Evolutionary conservation across 2,113 vertebrate species (phyloP), one percentile per base, ranked within the genome.

Genomic region (Syngnathoides biaculeatus): DNA sequence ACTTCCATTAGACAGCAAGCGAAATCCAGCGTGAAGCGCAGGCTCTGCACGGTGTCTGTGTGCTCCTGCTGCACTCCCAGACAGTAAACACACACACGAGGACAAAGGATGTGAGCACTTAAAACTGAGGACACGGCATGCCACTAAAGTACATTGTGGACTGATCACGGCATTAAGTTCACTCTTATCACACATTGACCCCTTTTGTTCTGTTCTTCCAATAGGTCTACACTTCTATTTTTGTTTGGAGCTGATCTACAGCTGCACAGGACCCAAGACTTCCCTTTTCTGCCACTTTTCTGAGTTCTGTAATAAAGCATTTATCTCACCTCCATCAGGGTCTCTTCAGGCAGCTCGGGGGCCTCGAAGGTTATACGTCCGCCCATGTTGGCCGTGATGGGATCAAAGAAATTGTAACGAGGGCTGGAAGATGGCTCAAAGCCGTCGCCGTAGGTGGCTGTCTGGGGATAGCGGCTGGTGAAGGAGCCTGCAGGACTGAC

Each of bases 291-390:
- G 26, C 11, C 27, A 27, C 19, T 62, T 65, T 65, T 35, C 11
- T 35, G 26, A 43, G 56, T 19, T 27, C n/a, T 35, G n/a, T 12
- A 11, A 11, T 17, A 71, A 26, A 40, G 27, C 50, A 10, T 38
- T 38, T 40, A 62, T 40, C 92, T 81, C 83, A 98, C 97, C 94
- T 98, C 97, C 97, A 99, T 98, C 12, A 99, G 93, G 0, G 96
- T 99, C 89, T 99, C 97, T 71, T 99, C 97, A 0, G 96, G 97
- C 56, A 99, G 79, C 72, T 98, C 96, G 0, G 97, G 96, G 43
- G 95, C 94, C 79, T 98, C 95, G 6, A 98, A 98, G 0, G 94
- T 95, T 20, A 98, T 91, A 0, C 74, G 89, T 1, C 93, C 92
- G 30, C 96, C 95, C 87, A 95, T 87, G 84, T 96, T 96, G 73